phyloP scores from a whole-genome alignment of 2,888 invertebrate genomes.

The Omphaloscelis lunosa region DNA sequence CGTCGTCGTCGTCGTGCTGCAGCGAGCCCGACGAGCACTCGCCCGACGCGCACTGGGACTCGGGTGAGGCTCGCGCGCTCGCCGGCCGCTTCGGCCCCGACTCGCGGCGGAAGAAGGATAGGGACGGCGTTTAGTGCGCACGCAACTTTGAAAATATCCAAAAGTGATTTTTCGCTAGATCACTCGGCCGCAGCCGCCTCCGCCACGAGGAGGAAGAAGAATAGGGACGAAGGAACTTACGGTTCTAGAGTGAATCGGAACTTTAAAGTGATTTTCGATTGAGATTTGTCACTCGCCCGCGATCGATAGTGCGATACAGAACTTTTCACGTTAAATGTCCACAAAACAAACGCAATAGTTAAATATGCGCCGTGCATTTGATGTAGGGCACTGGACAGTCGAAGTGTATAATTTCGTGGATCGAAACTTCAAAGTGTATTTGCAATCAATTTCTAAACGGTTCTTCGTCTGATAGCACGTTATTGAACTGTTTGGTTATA shows the following conservation, averaged over 20 bases:
- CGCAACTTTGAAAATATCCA: neutral
- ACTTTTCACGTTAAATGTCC: neutral
- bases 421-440: neutral
- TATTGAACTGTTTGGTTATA: neutral
- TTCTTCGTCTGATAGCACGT: neutral
- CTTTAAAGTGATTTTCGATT: neutral
- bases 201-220: neutral
- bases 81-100: too few relatives aligned
- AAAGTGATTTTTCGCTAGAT: conserved; percentile 4
- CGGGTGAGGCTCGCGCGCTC: conserved; percentile 94
- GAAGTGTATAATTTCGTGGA: conserved; percentile 6
- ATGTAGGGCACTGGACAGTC: neutral
- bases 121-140: conserved; percentile 6
- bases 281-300: neutral
- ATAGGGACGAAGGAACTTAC: neutral
- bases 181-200: conserved; percentile 8
- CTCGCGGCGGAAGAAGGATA: conserved; percentile 25
- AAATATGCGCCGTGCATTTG: neutral
- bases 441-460: neutral
- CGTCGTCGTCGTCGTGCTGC: conserved; percentile 78
- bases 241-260: neutral
- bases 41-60: conserved; percentile 93
- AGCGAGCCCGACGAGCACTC: conserved; percentile 84
- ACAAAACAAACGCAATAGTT: neutral
- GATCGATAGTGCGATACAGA: neutral